Percentiles rank a stretch among this genome's conserved stretches.
Conservation (phyloP, 2,797 vertebrate species). For the Pterois miles region DNA sequence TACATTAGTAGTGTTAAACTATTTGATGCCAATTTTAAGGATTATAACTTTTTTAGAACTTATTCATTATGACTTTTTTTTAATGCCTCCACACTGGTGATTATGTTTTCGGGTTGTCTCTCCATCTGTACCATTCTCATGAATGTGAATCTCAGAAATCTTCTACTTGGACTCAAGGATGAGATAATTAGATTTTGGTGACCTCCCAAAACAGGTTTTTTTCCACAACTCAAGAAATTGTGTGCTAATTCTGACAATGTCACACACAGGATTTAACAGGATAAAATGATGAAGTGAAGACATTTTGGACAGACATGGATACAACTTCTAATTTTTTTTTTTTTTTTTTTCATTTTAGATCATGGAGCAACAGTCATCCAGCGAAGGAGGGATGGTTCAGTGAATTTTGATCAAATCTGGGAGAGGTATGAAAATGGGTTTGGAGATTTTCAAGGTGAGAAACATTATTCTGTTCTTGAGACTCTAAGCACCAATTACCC, state of each 20-base stretch:
- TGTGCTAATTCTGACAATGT: no score
- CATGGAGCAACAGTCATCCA: conserved; percentile 89
- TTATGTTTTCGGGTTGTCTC: no score
- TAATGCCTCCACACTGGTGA: no score
- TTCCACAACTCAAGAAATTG: no score
- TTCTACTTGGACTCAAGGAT: no score
- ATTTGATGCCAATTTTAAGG: background rate
- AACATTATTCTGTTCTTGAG: background rate
- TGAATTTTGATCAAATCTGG: conserved; percentile 93
- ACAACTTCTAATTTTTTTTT: background rate
- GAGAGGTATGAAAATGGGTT: conserved; percentile 89
- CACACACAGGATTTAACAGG: no score
- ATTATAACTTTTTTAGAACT: background rate
- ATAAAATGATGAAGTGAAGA: no score
- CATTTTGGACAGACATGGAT: no score
- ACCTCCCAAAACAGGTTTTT: no score
- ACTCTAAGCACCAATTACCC: background rate
- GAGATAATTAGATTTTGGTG: fast-evolving
- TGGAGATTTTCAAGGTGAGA: conserved; percentile 87
- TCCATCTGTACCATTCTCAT: no score
- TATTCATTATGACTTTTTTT: no score
- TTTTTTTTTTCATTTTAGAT: conserved; percentile 68
- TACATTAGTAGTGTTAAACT: background rate
- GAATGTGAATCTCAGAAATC: no score
- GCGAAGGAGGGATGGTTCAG: conserved; percentile 85